These are phyloP conservation scores for Chrysolina americana DNA, from an alignment of 2,888 invertebrate genomes.

Conservation along the genomic window DNA sequence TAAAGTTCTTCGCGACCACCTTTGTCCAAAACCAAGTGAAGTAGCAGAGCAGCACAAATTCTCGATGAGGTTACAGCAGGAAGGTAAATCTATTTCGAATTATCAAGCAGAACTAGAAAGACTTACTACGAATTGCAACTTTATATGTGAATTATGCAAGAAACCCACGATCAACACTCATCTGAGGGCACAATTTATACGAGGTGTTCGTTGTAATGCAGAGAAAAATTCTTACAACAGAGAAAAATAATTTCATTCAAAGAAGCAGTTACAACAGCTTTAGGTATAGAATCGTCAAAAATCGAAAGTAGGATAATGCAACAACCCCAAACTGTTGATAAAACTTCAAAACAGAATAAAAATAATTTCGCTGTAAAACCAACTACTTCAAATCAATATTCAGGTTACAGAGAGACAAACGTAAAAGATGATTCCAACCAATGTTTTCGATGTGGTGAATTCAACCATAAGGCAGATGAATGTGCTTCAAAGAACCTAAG, in stretches of 20 bases:
- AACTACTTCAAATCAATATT: conserved; percentile 2
- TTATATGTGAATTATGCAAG: conserved; percentile 34
- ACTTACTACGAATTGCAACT: conserved; percentile 39
- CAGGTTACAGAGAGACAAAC: background rate
- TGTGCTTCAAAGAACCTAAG: background rate
- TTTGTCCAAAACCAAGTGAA: conserved; percentile 25
- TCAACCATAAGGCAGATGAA: conserved; percentile 6
- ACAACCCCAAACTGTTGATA: background rate
- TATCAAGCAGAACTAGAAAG: conserved; percentile 41
- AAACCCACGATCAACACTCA: conserved; percentile 34
- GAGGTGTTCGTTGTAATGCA: conserved; percentile 22
- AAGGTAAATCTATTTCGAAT: conserved; percentile 36
- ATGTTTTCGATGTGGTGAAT: background rate
- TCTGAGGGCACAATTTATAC: conserved; percentile 35
- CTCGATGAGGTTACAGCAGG: conserved; percentile 38
- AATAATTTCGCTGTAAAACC: background rate
- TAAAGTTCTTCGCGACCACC: background rate
- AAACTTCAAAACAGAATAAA: background rate
- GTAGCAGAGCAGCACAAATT: conserved; percentile 47
- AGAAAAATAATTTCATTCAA: conserved; percentile 27
- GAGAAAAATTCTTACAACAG: conserved; percentile 25
- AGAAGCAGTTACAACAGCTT: conserved; percentile 15
- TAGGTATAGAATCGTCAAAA: conserved; percentile 23
- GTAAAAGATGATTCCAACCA: background rate
- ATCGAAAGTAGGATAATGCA: conserved; percentile 19